Evolutionary conservation across 2,797 vertebrate species (phyloP).

Genomic region (Oreochromis mossambicus): DNA sequence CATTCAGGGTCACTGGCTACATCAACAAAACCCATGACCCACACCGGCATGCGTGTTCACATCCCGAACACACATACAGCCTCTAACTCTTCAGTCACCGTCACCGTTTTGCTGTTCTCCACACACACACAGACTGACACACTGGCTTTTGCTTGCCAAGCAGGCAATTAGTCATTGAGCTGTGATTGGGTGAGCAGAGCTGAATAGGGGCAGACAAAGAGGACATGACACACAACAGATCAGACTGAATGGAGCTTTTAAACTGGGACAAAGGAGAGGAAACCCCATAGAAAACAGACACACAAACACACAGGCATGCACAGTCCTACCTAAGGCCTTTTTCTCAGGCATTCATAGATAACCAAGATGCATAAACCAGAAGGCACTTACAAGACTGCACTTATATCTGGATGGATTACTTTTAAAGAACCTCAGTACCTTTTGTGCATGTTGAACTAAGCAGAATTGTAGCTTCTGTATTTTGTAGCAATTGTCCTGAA

Average conservation of each 20-base stretch:
- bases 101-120: constrained; percentile 25
- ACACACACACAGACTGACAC: constrained; percentile 8
- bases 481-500: neutral
- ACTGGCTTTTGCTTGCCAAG: constrained; percentile 68
- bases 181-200: constrained; percentile 77
- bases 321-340: constrained; percentile 16
- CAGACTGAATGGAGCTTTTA: constrained; percentile 70
- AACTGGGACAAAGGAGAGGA: constrained; percentile 67
- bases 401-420: neutral
- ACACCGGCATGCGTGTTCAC: constrained; percentile 23
- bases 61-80: constrained; percentile 4
- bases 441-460: neutral
- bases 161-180: constrained; percentile 81
- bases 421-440: neutral
- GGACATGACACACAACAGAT: constrained; percentile 74
- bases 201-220: constrained; percentile 77
- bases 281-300: constrained; percentile 58
- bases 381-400: neutral
- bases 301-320: constrained; percentile 5
- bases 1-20: constrained; percentile 75
- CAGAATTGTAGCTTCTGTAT: neutral
- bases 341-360: neutral
- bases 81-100: constrained; percentile 11
- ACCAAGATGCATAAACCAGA: constrained; percentile 5
- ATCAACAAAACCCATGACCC: constrained; percentile 61